These are phyloP conservation scores for Adelphocoris suturalis DNA, from an alignment of 2,888 invertebrate species.

Conservation along the genomic window DNA sequence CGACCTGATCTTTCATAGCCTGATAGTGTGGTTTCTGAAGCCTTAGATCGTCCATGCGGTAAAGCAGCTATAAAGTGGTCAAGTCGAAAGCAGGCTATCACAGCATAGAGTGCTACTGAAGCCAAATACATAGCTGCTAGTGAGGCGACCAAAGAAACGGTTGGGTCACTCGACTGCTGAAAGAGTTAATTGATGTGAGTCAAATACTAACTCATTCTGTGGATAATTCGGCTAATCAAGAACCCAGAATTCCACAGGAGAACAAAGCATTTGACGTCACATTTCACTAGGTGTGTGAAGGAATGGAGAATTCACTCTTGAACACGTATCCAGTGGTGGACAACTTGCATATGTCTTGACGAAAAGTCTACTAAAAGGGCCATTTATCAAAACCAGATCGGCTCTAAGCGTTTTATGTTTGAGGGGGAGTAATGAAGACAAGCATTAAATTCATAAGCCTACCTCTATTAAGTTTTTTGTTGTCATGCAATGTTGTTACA, in stretches of 20 bases:
- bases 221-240: conserved; percentile 7
- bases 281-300: background rate
- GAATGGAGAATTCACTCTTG: background rate
- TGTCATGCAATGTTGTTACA: too few relatives aligned
- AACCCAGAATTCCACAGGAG: background rate
- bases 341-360: background rate
- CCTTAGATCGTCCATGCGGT: conserved; percentile 53
- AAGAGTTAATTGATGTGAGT: background rate
- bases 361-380: background rate
- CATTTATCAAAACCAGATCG: too few relatives aligned
- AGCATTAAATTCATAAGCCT: too few relatives aligned
- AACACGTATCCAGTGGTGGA: background rate
- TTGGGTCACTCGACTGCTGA: background rate
- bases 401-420: too few relatives aligned
- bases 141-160: background rate
- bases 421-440: too few relatives aligned
- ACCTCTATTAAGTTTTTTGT: too few relatives aligned
- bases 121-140: background rate
- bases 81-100: conserved; percentile 16
- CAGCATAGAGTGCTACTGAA: background rate
- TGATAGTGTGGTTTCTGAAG: conserved; percentile 55
- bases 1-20: conserved; percentile 58
- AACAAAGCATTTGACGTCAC: background rate
- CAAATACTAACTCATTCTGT: background rate
- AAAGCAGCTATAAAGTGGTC: conserved; percentile 1